phyloP scores from a whole-genome alignment of 1,140 invertebrate genomes.

The Panulirus ornatus region DNA sequence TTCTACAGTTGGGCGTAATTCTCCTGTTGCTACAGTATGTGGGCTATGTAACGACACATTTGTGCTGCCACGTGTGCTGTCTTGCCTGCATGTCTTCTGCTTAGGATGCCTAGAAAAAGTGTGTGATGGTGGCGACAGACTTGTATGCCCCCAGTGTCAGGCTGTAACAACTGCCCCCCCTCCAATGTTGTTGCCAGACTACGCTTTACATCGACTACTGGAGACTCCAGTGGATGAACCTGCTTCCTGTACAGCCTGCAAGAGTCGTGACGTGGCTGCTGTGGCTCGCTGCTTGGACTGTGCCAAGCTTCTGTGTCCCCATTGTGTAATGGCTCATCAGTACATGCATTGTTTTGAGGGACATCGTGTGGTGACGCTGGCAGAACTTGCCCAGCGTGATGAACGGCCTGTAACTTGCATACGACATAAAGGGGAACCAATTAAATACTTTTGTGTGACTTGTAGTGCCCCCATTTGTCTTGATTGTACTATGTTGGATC shows the following conservation, averaged over 20 bases:
- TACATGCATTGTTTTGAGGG: constrained; percentile 99
- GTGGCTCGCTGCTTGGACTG: constrained; percentile 92
- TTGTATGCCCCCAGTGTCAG: constrained; percentile 83
- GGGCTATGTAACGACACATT: constrained; percentile 72
- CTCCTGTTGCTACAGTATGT: constrained; percentile 68
- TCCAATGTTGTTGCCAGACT: constrained; percentile 68
- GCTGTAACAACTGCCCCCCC: constrained; percentile 67
- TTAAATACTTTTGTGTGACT: constrained; percentile 93
- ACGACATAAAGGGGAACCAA: constrained; percentile 77
- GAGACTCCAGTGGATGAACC: constrained; percentile 75
- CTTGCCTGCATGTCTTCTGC: constrained; percentile 96
- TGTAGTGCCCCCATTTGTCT: constrained; percentile 95
- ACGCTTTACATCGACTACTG: constrained; percentile 70
- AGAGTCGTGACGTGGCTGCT: constrained; percentile 80
- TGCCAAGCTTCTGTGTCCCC: constrained; percentile 95
- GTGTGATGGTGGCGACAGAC: constrained; percentile 86
- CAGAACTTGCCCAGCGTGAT: constrained; percentile 91
- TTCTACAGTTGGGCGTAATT: constrained; percentile 67
- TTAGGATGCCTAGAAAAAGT: constrained; percentile 89
- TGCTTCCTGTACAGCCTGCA: constrained; percentile 80
- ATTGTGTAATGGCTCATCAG: constrained; percentile 98
- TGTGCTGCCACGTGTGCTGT: constrained; percentile 86
- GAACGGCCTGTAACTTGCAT: constrained; percentile 74
- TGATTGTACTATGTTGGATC: constrained; percentile 93
- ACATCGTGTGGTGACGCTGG: constrained; percentile 90